Evolutionary conservation across 1,140 invertebrate species (phyloP), one percentile per base, ranked within the genome.

Genomic region (Dreissena polymorpha): DNA sequence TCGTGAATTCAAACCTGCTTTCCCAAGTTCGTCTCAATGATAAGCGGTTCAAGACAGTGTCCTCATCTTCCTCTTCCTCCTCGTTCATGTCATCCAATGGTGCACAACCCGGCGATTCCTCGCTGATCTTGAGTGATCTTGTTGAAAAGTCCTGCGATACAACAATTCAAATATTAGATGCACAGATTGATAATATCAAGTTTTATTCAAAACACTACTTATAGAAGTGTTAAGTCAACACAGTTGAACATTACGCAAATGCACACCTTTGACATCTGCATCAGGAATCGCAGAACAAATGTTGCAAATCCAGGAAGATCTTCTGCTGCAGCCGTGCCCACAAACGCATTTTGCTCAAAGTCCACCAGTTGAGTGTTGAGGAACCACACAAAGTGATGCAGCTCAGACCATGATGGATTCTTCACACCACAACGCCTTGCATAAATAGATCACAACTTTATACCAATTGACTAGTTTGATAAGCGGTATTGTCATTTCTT

Each of bases 111-210:
- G 89, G 86, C 0, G 90, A 86, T 67, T 92, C 90, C 75, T 92
- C 91, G 85, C 88, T 89, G 75, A 92, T 89, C 12, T 88, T 86
- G 60, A 92, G 72, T 21, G 91, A 92, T 25, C 91, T 68, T 0
- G 91, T 92, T 0, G 91, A 87, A 88, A 92, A 91, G 70, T 91
- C 91, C 90, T 92, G 27, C 10, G 51, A 49, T 27, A 10, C 1
- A 71, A 14, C 25, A 57, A 39, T 39, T 39, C 39, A 39, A 39
- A 39, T 39, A 39, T 5, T 39, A 39, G 39, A 39, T 63, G 18
- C 57, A 18, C 57, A 63, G 2, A 63, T n/a, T 63, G 23, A 39
- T n/a, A n/a, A 63, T 63, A 63, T 63, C 18, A n/a, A 63, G 18
- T n/a, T 63, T 5, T n/a, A 63, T n/a, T 3, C 18, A 63, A n/a